phyloP scores from a whole-genome alignment of 2,888 invertebrate species.

The Microplitis manilae region DNA sequence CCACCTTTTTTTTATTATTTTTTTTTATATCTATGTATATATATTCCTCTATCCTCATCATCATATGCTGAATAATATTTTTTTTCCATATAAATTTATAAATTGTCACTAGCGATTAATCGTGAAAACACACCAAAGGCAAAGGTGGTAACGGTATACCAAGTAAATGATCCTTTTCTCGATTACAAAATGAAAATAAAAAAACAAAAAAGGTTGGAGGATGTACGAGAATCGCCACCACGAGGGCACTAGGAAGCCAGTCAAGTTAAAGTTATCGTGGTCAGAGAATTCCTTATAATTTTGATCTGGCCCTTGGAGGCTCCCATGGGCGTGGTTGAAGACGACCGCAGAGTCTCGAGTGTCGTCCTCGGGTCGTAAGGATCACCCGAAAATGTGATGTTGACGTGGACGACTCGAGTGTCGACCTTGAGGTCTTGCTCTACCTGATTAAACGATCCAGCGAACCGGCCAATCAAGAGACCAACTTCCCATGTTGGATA shows the following conservation, averaged over 20 bases:
- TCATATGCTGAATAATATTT: neutral
- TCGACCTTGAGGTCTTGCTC: conserved; percentile 12
- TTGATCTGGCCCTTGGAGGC: conserved; percentile 22
- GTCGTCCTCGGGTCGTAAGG: conserved; percentile 18
- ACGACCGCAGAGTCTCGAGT: conserved; percentile 38
- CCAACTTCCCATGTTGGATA: no score
- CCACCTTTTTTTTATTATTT: neutral
- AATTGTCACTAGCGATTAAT: conserved; percentile 17
- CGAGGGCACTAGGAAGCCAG: conserved; percentile 25
- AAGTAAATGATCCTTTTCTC: conserved; percentile 23
- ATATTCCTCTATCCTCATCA: neutral
- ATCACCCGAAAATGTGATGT: conserved; percentile 20
- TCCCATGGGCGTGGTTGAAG: conserved; percentile 22
- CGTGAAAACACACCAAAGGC: neutral
- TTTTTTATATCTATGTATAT: neutral
- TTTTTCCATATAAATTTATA: neutral
- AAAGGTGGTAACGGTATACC: conserved; percentile 13
- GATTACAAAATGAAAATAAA: neutral
- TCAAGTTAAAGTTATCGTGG: conserved; percentile 22
- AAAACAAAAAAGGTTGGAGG: neutral
- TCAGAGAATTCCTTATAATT: conserved; percentile 22
- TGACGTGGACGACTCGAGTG: neutral
- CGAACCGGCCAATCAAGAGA: no score
- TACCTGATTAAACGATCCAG: neutral
- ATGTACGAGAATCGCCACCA: neutral